Conservation (phyloP, 2,797 vertebrate genomes). For the Adrianichthys oophorus region DNA sequence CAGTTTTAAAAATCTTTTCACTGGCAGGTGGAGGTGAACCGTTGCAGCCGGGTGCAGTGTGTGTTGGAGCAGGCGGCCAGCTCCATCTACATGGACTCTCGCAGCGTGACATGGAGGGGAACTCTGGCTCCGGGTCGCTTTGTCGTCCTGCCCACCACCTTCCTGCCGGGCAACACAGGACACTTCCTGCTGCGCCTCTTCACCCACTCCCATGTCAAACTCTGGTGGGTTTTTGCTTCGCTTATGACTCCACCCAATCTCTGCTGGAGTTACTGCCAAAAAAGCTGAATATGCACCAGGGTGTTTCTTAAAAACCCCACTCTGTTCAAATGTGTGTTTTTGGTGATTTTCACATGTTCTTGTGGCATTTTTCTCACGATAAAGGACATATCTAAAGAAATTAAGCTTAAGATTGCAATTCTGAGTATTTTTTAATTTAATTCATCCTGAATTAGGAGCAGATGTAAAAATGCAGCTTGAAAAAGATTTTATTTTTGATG, state of each 20-base stretch:
- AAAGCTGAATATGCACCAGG: no score
- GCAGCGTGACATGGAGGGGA: conserved; percentile 78
- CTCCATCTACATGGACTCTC: conserved; percentile 85
- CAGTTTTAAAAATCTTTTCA: not conserved
- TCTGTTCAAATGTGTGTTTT: no score
- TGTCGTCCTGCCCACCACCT: conserved; percentile 82
- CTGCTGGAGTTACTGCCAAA: no score
- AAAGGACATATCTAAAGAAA: no score
- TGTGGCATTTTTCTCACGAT: no score
- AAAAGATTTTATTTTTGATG: no score
- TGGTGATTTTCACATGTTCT: no score
- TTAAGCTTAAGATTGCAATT: no score
- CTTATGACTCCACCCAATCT: not conserved
- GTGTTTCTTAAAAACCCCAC: no score
- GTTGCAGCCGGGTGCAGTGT: conserved; percentile 76
- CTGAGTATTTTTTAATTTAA: no score
- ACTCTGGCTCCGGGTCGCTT: conserved; percentile 73
- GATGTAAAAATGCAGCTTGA: no score
- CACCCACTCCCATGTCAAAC: conserved; percentile 67
- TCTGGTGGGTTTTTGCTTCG: conserved; percentile 62
- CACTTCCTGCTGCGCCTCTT: conserved; percentile 81
- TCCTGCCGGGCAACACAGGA: conserved; percentile 73
- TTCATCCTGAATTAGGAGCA: no score
- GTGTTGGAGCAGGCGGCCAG: conserved; percentile 77
- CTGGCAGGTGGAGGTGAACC: conserved; percentile 82